Percentiles rank a stretch among this genome's conserved stretches.
These are phyloP conservation scores for Myotis brandtii DNA, from an alignment of 2,113 vertebrate species.

Conservation along the genomic window DNA sequence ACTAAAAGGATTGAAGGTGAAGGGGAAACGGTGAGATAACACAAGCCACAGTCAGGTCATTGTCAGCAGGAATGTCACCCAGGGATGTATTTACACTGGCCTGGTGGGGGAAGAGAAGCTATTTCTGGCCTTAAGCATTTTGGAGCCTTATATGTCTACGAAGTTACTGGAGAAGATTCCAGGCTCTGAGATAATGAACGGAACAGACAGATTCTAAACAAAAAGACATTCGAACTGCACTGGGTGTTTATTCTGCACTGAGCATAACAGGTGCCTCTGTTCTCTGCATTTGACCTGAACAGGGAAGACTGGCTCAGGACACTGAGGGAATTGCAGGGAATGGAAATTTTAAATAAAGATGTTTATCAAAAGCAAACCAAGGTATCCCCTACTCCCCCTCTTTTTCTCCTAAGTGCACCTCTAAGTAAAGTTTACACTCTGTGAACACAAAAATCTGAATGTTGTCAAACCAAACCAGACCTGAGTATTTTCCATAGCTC, in stretches of 20 bases:
- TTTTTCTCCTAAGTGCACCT: neutral
- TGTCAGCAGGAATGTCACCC: neutral
- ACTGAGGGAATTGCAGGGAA: neutral
- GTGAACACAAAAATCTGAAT: neutral
- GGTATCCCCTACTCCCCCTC: neutral
- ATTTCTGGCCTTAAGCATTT: neutral
- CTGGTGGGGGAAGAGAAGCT: neutral
- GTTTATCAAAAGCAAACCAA: neutral
- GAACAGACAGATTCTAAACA: constrained; percentile 28
- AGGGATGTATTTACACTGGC: constrained; percentile 37
- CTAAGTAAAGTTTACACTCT: neutral
- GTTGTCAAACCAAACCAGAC: neutral
- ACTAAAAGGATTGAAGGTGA: neutral
- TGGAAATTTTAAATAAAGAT: neutral
- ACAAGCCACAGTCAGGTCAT: neutral
- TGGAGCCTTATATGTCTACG: constrained; percentile 43
- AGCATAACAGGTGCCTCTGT: neutral
- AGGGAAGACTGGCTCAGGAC: neutral
- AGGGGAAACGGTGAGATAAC: neutral
- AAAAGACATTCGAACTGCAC: neutral
- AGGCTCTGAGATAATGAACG: neutral
- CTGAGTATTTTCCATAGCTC: neutral
- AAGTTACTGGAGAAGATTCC: constrained; percentile 23
- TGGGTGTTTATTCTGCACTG: neutral
- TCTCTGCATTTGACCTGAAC: neutral